phyloP scores from a whole-genome alignment of 64 coral and sea anemone genomes.

The Pachyseris speciosa region DNA sequence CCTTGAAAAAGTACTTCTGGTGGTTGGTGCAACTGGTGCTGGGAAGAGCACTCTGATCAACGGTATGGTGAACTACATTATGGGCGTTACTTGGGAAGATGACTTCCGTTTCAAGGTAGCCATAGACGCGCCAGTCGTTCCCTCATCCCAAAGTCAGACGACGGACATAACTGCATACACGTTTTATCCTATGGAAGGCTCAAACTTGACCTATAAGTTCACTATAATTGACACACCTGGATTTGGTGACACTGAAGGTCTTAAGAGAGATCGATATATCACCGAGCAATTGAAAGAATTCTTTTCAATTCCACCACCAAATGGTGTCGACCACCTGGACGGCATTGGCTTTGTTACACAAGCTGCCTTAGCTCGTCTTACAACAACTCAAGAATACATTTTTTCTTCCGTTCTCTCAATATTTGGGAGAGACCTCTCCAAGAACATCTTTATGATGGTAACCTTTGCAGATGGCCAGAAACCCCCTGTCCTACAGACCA shows the following conservation, averaged over 20 bases:
- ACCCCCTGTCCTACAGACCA: slow-evolving; percentile 12
- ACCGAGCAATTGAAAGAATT: slow-evolving; percentile 26
- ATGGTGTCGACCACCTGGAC: slow-evolving; percentile 42
- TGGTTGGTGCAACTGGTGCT: slow-evolving; percentile 19
- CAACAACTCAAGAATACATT: slow-evolving; percentile 33
- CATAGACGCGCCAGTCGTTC: not conserved
- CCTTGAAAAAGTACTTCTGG: slow-evolving; percentile 12
- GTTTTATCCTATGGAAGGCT: slow-evolving; percentile 2
- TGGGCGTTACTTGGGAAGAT: slow-evolving; percentile 26
- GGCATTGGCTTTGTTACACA: slow-evolving; percentile 56
- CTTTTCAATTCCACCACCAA: not conserved
- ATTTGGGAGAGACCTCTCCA: slow-evolving; percentile 34
- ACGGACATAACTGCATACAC: slow-evolving; percentile 44
- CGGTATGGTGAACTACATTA: slow-evolving; percentile 35
- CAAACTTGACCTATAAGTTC: not conserved
- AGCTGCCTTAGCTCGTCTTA: slow-evolving; percentile 11
- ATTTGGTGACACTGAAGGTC: slow-evolving; percentile 18
- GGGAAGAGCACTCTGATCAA: slow-evolving; percentile 54
- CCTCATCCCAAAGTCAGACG: slow-evolving; percentile 4
- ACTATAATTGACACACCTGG: slow-evolving; percentile 36
- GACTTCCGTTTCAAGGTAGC: slow-evolving; percentile 25
- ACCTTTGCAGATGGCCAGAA: slow-evolving; percentile 48
- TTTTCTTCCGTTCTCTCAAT: slow-evolving; percentile 50
- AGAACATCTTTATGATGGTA: slow-evolving; percentile 48
- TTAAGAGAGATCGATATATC: slow-evolving; percentile 24